phyloP scores from a whole-genome alignment of 2,888 invertebrate genomes.

The Danaus chrysippus region DNA sequence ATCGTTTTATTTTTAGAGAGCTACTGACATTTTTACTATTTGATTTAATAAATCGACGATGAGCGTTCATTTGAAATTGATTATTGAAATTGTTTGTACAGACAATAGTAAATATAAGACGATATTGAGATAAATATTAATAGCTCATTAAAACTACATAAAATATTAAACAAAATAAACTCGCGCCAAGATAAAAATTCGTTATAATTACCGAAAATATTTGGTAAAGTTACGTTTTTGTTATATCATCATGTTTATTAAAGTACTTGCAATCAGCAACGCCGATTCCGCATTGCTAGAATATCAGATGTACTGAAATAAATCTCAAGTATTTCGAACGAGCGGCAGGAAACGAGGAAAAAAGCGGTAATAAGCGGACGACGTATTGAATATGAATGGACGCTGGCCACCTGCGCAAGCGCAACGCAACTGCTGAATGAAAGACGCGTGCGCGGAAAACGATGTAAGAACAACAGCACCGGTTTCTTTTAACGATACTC shows the following conservation, averaged over 20 bases:
- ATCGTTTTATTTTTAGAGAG: constrained; percentile 30
- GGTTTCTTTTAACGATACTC: constrained; percentile 19
- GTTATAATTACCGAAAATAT: constrained; percentile 9
- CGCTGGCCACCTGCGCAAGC: constrained; percentile 40
- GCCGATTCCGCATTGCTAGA: constrained; percentile 28
- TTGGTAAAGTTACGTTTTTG: background rate
- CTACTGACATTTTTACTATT: background rate
- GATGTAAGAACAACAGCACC: constrained; percentile 27
- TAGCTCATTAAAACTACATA: too few relatives aligned
- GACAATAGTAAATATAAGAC: too few relatives aligned
- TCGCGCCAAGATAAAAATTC: background rate
- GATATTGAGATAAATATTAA: too few relatives aligned
- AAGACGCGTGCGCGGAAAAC: constrained; percentile 36
- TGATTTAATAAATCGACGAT: too few relatives aligned
- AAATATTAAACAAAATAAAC: too few relatives aligned
- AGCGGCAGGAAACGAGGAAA: constrained; percentile 41
- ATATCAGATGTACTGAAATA: constrained; percentile 29
- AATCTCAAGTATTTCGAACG: constrained; percentile 35
- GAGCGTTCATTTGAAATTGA: too few relatives aligned
- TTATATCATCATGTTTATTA: background rate
- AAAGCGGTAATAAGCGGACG: constrained; percentile 40
- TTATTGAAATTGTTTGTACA: too few relatives aligned
- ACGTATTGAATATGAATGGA: constrained; percentile 41
- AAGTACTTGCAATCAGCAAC: constrained; percentile 8
- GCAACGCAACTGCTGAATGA: constrained; percentile 36